A percentile compares a stretch with the other conserved stretches of the same genome.
Evolutionary conservation across 2,888 invertebrate genomes (phyloP).

Genomic region (Drosophila meridionalis): DNA sequence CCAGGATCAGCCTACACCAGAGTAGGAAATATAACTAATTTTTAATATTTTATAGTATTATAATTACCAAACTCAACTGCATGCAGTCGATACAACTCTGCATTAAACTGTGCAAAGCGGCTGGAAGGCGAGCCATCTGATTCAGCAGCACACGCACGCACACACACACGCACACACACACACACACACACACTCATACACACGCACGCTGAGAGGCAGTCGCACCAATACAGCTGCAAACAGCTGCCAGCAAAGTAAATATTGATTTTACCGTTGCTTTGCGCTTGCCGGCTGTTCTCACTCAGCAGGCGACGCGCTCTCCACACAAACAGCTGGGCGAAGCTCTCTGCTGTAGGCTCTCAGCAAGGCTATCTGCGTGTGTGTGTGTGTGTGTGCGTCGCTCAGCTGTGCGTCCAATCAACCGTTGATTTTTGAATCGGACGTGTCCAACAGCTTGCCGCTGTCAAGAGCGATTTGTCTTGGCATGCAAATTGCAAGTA

Average conservation of each 20-base stretch:
- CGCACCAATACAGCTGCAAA: constrained; percentile 36
- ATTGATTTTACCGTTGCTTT: constrained; percentile 64
- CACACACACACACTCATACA: constrained; percentile 3
- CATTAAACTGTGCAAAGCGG: constrained; percentile 1
- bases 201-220: not conserved
- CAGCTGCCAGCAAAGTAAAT: constrained; percentile 69
- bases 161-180: constrained; percentile 1
- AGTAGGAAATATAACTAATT: not conserved
- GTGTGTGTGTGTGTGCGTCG: constrained; percentile 36
- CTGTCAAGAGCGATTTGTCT: constrained; percentile 11
- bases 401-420: constrained; percentile 72
- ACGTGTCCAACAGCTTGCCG: constrained; percentile 36
- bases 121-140: constrained; percentile 68
- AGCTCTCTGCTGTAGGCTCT: constrained; percentile 7
- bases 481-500: constrained; percentile 6
- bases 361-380: not conserved
- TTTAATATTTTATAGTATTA: not conserved
- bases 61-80: not conserved
- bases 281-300: constrained; percentile 53
- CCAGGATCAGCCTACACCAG: not conserved
- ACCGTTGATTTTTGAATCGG: constrained; percentile 50
- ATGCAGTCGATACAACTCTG: not conserved
- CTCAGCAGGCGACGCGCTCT: constrained; percentile 22
- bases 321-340: constrained; percentile 50
- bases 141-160: constrained; percentile 32